Base-by-base conservation (phyloP, 2,113 vertebrate genomes). In the Bubo scandiacus region DNA sequence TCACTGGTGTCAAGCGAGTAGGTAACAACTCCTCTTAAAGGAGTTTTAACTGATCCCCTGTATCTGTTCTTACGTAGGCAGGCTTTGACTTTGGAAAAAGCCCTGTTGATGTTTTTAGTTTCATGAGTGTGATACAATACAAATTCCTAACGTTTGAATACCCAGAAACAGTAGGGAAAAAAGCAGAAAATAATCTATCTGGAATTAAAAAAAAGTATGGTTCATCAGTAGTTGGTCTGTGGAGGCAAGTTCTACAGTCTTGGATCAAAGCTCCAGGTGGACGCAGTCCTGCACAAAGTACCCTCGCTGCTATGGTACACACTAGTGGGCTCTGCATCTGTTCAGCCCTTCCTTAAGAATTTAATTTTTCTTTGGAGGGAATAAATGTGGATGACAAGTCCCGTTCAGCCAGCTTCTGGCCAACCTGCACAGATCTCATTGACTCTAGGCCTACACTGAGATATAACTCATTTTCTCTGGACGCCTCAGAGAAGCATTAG, bases 41-140 rank as follows among this genome's bases (percentile, higher is more conserved):
- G 12, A 36, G 4, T 78, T 78, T 82, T 57, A 71, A n/a, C 25
- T 27, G 25, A 38, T 51, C 16, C 10, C 8, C 32, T 72, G 57
- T 21, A 68, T 2, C 8, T 40, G 3, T 30, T 70, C 5, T 10
- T 65, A 77, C 0, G 0, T 36, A 6, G 25, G 26, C 54, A 87
- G 74, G 29, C 13, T 72, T 67, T 49, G 21, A 16, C 20, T 52
- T 78, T 47, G 47, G 21, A 65, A 81, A 67, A 78, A 57, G 4
- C 7, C 5, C 6, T 47, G 29, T 26, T 5, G 11, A 6, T 43
- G 25, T 10, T 49, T 62, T 74, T 36, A 6, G 3, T 8, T 75
- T 71, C 21, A 5, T 54, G 40, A 54, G 25, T 75, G 27, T 22
- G 38, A 55, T 22, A 15, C 10, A 42, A 30, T 51, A 49, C 3